Conservation (phyloP, 1,140 invertebrate species). For the Berghia stephanieae region DNA sequence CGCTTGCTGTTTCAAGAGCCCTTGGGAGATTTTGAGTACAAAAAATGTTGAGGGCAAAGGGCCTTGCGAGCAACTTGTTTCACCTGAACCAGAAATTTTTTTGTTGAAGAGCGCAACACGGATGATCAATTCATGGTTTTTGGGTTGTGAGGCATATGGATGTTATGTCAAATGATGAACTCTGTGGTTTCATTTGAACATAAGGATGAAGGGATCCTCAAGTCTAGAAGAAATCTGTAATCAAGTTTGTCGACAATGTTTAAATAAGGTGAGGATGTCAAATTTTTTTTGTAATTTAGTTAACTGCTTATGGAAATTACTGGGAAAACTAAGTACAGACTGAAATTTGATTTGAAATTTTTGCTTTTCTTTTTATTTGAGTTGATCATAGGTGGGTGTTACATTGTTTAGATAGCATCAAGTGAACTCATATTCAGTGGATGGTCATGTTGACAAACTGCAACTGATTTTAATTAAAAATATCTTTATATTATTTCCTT, state of each 20-base stretch:
- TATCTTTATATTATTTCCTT: no score
- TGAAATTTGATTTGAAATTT: no score
- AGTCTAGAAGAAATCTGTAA: conserved; percentile 92
- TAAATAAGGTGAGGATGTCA: conserved; percentile 98
- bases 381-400: no score
- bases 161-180: conserved; percentile 92
- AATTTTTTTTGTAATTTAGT: no score
- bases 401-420: no score
- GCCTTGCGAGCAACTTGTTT: conserved; percentile 83
- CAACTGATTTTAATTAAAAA: no score
- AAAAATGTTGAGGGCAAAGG: conserved; percentile 85
- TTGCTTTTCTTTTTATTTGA: no score
- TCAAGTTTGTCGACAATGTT: conserved; percentile 98
- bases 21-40: conserved; percentile 99
- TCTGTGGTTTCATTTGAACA: conserved; percentile 94
- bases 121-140: conserved; percentile 88
- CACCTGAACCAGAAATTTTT: conserved; percentile 93
- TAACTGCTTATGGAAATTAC: no score
- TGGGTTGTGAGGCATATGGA: conserved; percentile 99
- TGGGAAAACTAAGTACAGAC: no score
- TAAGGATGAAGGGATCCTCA: conserved; percentile 84
- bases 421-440: no score
- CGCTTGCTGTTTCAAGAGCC: conserved; percentile 90
- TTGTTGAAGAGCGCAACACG: conserved; percentile 79
- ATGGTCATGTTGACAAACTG: no score